Conservation (phyloP, 2,888 invertebrate genomes). For the Agapetus fuscipes region DNA sequence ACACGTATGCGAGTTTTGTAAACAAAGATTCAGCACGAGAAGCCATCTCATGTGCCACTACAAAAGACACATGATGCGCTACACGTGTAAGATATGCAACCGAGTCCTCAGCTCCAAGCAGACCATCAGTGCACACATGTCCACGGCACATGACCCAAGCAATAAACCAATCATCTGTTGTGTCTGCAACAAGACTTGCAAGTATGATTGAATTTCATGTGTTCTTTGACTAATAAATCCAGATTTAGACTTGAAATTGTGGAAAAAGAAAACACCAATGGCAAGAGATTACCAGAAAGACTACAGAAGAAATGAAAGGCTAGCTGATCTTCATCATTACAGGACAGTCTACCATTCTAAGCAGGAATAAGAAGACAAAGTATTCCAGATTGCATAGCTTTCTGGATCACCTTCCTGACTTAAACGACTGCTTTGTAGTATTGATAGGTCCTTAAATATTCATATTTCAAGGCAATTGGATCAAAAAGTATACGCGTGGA, state of each 20-base stretch:
- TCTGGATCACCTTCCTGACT: too few species aligned
- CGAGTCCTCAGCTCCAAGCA: conserved; percentile 26
- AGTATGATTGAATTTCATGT: conserved; percentile 7
- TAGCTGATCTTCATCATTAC: too few species aligned
- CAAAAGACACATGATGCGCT: conserved; percentile 24
- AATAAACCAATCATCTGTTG: conserved; percentile 13
- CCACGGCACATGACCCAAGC: conserved; percentile 15
- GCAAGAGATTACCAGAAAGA: not conserved
- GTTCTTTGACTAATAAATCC: too few species aligned
- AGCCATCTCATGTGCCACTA: conserved; percentile 14
- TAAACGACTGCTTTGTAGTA: too few species aligned
- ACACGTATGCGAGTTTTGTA: conserved; percentile 14
- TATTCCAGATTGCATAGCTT: too few species aligned
- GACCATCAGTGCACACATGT: conserved; percentile 18
- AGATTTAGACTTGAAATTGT: too few species aligned
- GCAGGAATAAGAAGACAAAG: too few species aligned
- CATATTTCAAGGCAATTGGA: too few species aligned
- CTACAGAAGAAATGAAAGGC: too few species aligned
- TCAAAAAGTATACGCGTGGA: too few species aligned
- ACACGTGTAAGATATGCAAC: conserved; percentile 36
- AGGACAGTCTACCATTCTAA: too few species aligned
- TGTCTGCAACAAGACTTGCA: conserved; percentile 13
- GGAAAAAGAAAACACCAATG: not conserved
- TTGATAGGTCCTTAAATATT: too few species aligned
- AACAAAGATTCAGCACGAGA: conserved; percentile 12